Evolutionary conservation across 2,113 vertebrate species (phyloP).

Genomic region (Misgurnus mizolepis): DNA sequence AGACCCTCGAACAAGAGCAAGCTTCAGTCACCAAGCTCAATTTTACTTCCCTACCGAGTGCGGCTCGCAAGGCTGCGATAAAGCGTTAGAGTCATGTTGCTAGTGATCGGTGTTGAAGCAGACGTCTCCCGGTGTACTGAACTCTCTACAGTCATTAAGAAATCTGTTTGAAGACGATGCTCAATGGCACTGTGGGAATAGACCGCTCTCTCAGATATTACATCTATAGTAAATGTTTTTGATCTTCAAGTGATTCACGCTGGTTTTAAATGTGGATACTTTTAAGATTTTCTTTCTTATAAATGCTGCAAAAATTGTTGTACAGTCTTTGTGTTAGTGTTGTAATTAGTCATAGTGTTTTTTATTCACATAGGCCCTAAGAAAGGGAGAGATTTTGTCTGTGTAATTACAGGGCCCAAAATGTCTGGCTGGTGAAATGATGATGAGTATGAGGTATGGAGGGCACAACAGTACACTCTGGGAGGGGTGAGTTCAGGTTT

Average conservation of each 20-base stretch:
- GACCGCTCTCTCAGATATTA: constrained; percentile 17
- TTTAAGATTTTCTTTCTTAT: constrained; percentile 9
- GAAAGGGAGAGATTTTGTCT: constrained; percentile 19
- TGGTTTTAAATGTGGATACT: neutral
- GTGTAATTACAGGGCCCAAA: constrained; percentile 10
- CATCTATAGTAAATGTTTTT: constrained; percentile 37
- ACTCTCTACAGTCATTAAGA: constrained; percentile 66
- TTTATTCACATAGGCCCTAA: neutral
- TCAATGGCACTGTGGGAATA: constrained; percentile 59
- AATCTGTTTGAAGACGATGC: constrained; percentile 77
- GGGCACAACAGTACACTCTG: constrained; percentile 1
- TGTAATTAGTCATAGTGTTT: constrained; percentile 23
- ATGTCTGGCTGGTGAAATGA: neutral
- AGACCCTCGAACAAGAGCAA: constrained; percentile 15
- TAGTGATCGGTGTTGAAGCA: constrained; percentile 26
- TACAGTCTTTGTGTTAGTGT: constrained; percentile 1
- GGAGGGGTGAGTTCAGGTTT: neutral
- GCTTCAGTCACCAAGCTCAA: neutral
- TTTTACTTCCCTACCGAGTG: neutral
- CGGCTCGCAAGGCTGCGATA: constrained; percentile 6
- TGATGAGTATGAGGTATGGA: neutral
- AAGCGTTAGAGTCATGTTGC: constrained; percentile 30
- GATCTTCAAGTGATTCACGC: constrained; percentile 22
- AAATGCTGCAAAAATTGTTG: neutral
- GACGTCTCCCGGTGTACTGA: constrained; percentile 27